These are phyloP conservation scores for Phortica variegata DNA, from an alignment of 1,140 invertebrate species.

Conservation along the genomic window DNA sequence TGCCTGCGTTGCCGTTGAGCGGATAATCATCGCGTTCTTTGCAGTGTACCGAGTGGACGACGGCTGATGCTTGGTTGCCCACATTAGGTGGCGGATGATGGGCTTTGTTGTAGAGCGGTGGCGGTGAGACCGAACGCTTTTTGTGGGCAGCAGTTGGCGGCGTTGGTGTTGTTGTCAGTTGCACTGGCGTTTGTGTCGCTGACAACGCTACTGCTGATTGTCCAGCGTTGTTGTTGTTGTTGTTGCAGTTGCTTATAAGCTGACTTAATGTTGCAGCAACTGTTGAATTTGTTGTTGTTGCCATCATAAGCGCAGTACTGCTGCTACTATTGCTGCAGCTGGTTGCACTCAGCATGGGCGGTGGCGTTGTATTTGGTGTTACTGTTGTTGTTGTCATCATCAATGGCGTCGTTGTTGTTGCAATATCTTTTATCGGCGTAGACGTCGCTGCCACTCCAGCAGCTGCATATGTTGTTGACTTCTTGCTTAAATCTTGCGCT, in stretches of 20 bases:
- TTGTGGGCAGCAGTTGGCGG: conserved; percentile 13
- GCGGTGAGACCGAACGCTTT: conserved; percentile 49
- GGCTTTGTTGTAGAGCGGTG: conserved; percentile 47
- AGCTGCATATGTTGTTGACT: conserved; percentile 16
- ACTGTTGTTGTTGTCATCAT: conserved; percentile 29
- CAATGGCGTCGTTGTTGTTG: conserved; percentile 30
- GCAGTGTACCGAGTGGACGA: conserved; percentile 24
- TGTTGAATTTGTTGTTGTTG: conserved; percentile 22
- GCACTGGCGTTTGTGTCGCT: conserved; percentile 4
- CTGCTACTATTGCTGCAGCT: not conserved
- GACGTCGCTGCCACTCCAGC: not conserved
- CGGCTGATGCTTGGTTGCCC: too few species aligned
- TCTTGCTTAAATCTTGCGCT: conserved; percentile 47
- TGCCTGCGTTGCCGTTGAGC: conserved; percentile 4
- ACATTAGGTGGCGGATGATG: conserved; percentile 42
- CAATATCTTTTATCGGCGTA: conserved; percentile 12
- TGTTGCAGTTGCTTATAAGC: too few species aligned
- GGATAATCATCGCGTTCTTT: conserved; percentile 22
- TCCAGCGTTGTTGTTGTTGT: too few species aligned
- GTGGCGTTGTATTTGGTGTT: conserved; percentile 25
- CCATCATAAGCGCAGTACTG: conserved; percentile 30
- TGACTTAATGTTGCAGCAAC: not conserved
- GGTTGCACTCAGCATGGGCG: conserved; percentile 30
- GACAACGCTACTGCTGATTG: not conserved
- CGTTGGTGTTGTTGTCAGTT: conserved; percentile 27